These are phyloP conservation scores for Belgica antarctica DNA, from an alignment of 2,888 invertebrate genomes.

Conservation along the genomic window DNA sequence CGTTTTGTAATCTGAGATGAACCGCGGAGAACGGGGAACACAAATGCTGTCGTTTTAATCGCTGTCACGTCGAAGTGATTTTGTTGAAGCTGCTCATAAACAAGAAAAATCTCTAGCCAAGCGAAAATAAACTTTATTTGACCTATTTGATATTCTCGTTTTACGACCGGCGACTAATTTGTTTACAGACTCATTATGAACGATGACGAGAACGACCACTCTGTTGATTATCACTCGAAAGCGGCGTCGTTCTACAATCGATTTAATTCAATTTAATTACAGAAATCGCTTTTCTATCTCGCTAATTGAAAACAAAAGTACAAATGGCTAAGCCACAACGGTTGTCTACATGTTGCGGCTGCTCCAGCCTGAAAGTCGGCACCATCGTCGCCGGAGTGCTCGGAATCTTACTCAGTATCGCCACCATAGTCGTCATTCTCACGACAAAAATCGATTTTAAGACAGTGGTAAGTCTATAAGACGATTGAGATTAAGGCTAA, in stretches of 20 bases:
- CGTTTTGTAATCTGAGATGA: slow-evolving; percentile 14
- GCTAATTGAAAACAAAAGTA: not conserved
- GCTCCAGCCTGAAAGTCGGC: slow-evolving; percentile 70
- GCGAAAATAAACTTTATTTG: not conserved
- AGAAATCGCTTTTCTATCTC: not conserved
- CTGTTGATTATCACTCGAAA: not conserved
- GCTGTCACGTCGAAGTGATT: too few species aligned
- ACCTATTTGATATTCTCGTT: slow-evolving; percentile 27
- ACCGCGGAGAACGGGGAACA: slow-evolving; percentile 16
- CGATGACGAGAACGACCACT: not conserved
- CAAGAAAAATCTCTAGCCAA: not conserved
- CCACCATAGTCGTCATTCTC: slow-evolving; percentile 68
- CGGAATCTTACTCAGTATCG: slow-evolving; percentile 72
- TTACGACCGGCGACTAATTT: slow-evolving; percentile 14
- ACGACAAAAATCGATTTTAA: slow-evolving; percentile 66
- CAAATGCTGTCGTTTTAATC: too few species aligned
- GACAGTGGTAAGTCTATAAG: slow-evolving; percentile 54
- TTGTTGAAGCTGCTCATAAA: not conserved
- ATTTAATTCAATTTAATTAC: slow-evolving; percentile 1
- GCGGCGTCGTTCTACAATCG: not conserved
- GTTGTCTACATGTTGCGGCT: slow-evolving; percentile 68
- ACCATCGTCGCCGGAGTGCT: slow-evolving; percentile 69
- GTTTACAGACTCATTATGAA: slow-evolving; percentile 4
- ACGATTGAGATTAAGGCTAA: too few species aligned
- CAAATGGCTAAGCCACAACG: slow-evolving; percentile 30